Percentiles rank a stretch among this genome's conserved stretches.
Conservation (phyloP, 1,140 invertebrate genomes). For the Muscidifurax raptorellus region DNA sequence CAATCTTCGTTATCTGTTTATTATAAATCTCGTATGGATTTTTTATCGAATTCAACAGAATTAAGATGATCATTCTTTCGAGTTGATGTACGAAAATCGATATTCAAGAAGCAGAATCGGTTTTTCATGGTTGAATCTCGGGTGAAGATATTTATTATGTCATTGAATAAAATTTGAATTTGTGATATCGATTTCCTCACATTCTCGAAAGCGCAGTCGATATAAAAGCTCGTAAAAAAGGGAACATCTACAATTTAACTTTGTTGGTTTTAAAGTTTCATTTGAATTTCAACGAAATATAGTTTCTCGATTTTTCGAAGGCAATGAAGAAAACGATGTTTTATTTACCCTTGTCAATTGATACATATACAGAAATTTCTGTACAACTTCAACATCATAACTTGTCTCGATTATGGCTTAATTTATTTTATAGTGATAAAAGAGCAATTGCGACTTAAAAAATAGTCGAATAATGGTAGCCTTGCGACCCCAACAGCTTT, state of each 20-base stretch:
- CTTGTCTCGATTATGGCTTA: background rate
- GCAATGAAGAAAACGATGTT: slow-evolving; percentile 44
- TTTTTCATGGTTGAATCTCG: background rate
- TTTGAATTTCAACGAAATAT: slow-evolving; percentile 40
- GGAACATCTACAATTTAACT: slow-evolving; percentile 38
- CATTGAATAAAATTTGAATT: slow-evolving; percentile 16
- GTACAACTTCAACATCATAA: slow-evolving; percentile 22
- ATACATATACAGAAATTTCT: slow-evolving; percentile 22
- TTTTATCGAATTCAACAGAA: slow-evolving; percentile 33
- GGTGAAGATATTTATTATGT: background rate
- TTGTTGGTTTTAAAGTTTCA: slow-evolving; percentile 9
- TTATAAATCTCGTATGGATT: slow-evolving; percentile 4
- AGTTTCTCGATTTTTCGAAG: slow-evolving; percentile 26
- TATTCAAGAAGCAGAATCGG: background rate
- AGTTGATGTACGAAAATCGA: slow-evolving; percentile 19
- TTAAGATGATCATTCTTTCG: background rate
- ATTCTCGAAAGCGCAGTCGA: slow-evolving; percentile 24
- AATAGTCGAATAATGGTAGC: background rate
- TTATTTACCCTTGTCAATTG: background rate
- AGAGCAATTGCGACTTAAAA: slow-evolving; percentile 5
- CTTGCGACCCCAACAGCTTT: background rate
- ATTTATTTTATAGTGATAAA: slow-evolving; percentile 23
- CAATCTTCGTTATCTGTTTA: background rate
- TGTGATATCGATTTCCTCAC: background rate
- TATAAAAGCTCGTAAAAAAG: slow-evolving; percentile 48